Percentiles rank a stretch among this genome's conserved stretches.
Evolutionary conservation across 2,888 invertebrate genomes (phyloP).

Genomic region (Eutolmus rufibarbis): DNA sequence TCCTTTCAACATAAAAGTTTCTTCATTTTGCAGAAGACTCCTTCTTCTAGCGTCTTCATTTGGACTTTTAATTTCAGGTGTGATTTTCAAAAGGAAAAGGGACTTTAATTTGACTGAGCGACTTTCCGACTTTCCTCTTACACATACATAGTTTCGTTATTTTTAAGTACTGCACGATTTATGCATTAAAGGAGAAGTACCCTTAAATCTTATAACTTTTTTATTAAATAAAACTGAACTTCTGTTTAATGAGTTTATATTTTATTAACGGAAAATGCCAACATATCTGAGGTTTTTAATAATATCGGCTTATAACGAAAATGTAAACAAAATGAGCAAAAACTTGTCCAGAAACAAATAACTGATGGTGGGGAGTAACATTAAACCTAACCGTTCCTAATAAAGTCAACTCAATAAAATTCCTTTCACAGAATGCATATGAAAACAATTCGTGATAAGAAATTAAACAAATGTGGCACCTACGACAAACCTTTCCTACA

Average conservation of each 20-base stretch:
- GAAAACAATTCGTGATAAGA: neutral
- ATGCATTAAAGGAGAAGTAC: too few species aligned
- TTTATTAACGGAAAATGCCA: neutral
- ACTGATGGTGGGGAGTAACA: neutral
- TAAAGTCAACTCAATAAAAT: neutral
- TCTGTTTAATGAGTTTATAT: neutral
- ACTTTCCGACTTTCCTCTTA: too few species aligned
- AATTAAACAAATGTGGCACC: neutral
- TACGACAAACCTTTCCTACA: neutral
- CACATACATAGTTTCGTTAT: too few species aligned
- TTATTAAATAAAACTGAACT: neutral
- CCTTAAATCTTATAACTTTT: too few species aligned
- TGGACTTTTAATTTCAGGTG: too few species aligned
- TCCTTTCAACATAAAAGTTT: too few species aligned
- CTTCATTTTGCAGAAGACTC: too few species aligned
- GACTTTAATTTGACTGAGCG: too few species aligned
- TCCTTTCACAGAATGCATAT: neutral
- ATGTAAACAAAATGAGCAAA: neutral
- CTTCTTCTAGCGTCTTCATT: too few species aligned
- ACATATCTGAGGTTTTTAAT: neutral
- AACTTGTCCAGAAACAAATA: neutral
- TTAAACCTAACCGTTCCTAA: neutral
- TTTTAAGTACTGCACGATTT: too few species aligned
- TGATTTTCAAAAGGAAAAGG: too few species aligned
- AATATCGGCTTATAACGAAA: neutral